Evolutionary conservation across 2,888 invertebrate genomes (phyloP), one percentile per base, ranked within the genome.

Genomic region (Penaeus monodon): DNA sequence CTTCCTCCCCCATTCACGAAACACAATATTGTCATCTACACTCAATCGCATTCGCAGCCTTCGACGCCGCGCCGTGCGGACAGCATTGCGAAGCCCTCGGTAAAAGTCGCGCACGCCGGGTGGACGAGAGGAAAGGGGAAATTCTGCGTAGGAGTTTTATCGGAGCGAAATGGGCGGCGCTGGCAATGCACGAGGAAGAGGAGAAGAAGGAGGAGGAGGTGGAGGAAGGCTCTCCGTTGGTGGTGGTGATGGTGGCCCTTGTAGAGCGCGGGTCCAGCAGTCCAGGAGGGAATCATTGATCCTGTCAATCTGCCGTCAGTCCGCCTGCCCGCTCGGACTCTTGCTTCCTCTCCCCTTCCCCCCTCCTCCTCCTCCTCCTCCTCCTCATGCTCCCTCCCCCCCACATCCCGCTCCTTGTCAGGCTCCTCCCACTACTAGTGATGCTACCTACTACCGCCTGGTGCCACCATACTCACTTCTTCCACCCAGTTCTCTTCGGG

Each of bases 301-400:
- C 88, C 88, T 88, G 88, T 88, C 88, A 88, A 88, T 88, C 88
- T 88, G 82, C 86, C 88, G 88, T 88, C 88, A 88, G 78, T 87
- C 86, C 86, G 78, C 82, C 83, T 82, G 83, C 83, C 86, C 82
- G 82, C 82, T 70, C 81, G 63, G 57, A 44, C 77, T 49, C 44
- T 44, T n/a, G 74, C 57, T 20, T 24, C 38, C 44, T 73, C 74
- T 63, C 76, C 63, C 57, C 49, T 22, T 14, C 2, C 27, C 38
- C 2, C 57, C 76, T 17, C 12, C 73, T 24, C 70, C 83, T 24
- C 74, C 65, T 79, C 79, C 85, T 68, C 73, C 79, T 22, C 74
- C 63, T 27, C 84, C 49, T 29, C 84, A 65, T 80, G 77, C 64
- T 73, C 76, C 17, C 63, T 78, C 49, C 65, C 49, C 57, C 57